Evolutionary conservation across 1,140 invertebrate genomes (phyloP), one percentile per base, ranked within the genome.

Genomic region (Leptinotarsa defecta): DNA sequence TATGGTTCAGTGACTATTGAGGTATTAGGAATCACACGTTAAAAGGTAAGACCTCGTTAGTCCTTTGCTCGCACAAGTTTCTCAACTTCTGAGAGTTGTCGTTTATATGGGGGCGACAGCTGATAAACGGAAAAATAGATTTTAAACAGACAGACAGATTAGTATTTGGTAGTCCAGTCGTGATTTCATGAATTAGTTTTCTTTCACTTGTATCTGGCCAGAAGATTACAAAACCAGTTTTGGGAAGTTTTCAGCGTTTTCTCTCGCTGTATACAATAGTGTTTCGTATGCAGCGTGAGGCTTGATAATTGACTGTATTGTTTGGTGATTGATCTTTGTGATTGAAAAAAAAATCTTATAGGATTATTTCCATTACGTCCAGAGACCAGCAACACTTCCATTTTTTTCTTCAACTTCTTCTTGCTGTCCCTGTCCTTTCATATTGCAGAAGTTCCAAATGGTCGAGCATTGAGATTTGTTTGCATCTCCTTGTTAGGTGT

Each of bases 141-240:
- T 22, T 22, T 22, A 22, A 22, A 2, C 20, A 22, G 20, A 22
- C 20, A 22, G 20, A 22, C 20, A 22, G 20, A 64, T 64, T 64
- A 64, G 4, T 64, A 64, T 64, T 64, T 64, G 63, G 63, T 64
- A 22, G 13, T 19, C 63, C 63, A 8, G 63, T 64, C 63, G 63
- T 20, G 63, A 64, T 64, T 64, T 64, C 63, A 64, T 64, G 63
- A 64, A 65, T 19, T 65, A 24, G 63, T 15, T 65, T 24, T 65
- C 19, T 65, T 24, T 65, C 63, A 65, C 20, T 65, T 65, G 63
- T 65, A 65, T 15, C 63, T 65, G 63, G 20, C 63, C 63, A 24
- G 20, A 65, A 65, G 13, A 64, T 64, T 64, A 64, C 63, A 64
- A 64, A 64, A 19, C 24, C 63, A 64, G 24, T 65, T 65, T 65